phyloP scores from a whole-genome alignment of 2,888 invertebrate genomes.

The Deroplatys truncata region DNA sequence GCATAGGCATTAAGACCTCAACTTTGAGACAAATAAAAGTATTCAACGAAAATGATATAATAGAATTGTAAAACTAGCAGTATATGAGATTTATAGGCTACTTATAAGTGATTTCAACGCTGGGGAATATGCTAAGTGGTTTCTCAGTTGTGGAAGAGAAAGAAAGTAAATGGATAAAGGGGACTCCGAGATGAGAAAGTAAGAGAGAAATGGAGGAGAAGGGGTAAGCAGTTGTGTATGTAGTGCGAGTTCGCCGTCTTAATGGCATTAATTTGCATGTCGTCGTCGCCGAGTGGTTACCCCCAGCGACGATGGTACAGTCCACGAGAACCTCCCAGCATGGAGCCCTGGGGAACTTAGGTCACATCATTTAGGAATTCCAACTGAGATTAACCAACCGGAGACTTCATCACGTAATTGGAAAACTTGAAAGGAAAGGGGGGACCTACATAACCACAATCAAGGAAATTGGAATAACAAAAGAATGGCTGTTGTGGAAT shows the following conservation, averaged over 20 bases:
- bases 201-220: neutral
- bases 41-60: too few species aligned
- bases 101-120: neutral
- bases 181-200: neutral
- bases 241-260: neutral
- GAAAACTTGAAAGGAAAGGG: neutral
- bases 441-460: neutral
- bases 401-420: neutral
- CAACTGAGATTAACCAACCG: neutral
- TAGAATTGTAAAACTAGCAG: too few species aligned
- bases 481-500: neutral
- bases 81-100: too few species aligned
- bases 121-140: neutral
- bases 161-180: neutral
- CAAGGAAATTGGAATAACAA: neutral
- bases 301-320: neutral
- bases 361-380: neutral
- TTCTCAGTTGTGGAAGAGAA: neutral
- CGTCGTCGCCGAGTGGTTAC: neutral
- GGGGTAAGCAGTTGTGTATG: neutral
- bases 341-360: neutral
- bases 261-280: neutral
- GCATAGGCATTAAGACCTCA: too few species aligned
- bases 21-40: too few species aligned
- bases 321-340: neutral